A percentile compares a stretch with the other conserved stretches of the same genome.
Evolutionary conservation across 2,797 vertebrate species (phyloP).

Genomic region (Vultur gryphus): DNA sequence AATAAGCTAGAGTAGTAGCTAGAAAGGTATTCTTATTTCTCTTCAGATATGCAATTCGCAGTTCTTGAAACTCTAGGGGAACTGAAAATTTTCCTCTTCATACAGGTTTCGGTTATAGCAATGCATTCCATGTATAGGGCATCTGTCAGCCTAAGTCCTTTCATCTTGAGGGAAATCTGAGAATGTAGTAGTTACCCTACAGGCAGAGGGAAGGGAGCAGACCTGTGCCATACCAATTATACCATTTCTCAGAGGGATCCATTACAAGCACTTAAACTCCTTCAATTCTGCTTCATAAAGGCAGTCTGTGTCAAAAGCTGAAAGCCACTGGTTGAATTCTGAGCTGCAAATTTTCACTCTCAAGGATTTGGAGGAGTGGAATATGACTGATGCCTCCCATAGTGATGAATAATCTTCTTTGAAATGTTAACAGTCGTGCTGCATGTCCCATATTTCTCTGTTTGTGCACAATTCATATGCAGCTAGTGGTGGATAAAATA

Average conservation of each 20-base stretch:
- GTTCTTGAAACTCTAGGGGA: not conserved
- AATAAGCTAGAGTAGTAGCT: not conserved
- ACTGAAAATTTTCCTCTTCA: not conserved
- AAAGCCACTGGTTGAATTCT: slow-evolving; percentile 33
- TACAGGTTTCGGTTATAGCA: not conserved
- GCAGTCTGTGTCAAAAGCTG: slow-evolving; percentile 27
- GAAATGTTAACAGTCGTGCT: not conserved
- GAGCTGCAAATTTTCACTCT: not conserved
- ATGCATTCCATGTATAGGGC: not conserved
- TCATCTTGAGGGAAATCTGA: slow-evolving; percentile 36
- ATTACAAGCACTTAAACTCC: slow-evolving; percentile 46
- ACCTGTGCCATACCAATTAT: slow-evolving; percentile 58
- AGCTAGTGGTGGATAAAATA: slow-evolving; percentile 11
- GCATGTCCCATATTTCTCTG: not conserved
- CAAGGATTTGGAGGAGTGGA: not conserved
- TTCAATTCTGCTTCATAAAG: slow-evolving; percentile 35
- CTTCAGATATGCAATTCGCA: not conserved
- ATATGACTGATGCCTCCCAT: not conserved
- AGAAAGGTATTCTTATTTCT: not conserved
- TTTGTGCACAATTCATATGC: slow-evolving; percentile 17
- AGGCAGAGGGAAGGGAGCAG: slow-evolving; percentile 25
- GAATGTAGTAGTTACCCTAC: slow-evolving; percentile 37
- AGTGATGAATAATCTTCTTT: slow-evolving; percentile 22
- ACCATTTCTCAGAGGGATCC: slow-evolving; percentile 57
- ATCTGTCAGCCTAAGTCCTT: slow-evolving; percentile 43